Base-by-base conservation (phyloP, 2,797 vertebrate species). In the Macrochelys suwanniensis region DNA sequence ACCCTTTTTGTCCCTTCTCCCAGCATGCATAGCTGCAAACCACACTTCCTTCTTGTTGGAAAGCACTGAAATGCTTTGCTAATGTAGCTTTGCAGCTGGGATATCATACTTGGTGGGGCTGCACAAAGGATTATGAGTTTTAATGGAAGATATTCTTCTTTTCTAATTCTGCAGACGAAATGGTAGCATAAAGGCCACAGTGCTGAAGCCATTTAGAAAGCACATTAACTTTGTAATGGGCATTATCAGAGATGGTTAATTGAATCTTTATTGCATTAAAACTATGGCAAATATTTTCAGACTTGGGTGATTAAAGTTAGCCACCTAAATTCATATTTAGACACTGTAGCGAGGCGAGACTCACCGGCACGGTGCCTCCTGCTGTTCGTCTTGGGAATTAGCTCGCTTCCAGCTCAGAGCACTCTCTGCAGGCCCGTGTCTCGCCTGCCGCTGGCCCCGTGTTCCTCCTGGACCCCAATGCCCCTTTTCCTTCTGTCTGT, bases 81-180 rank as follows among this genome's bases (percentile, higher is more conserved):
- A 54, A 2, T 82, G 88, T 53, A 74, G 74, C 80, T 84, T 37
- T 23, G 19, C 76, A 85, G 91, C 76, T 81, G 7, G 16, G 47
- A 65, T 68, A 71, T 28, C 84, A 89, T 78, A 57, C 42, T 19
- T 11, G 0, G 37, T 87, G 80, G 80, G 33, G 83, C 57, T 3
- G 65, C 76, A 93, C 6, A 50, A 4, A 92, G 90, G 90, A 94
- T 89, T 87, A 50, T 84, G 51, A 84, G 56, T 37, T 96, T 85
- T 77, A 85, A 87, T 91, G 53, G 50, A 83, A 94, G 57, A 74
- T 92, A 37, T 79, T 79, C 80, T 96, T 76, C 25, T 76, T 96
- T 93, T 85, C 85, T 90, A 81, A 90, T 94, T 92, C 89, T 94
- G 91, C 85, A 92, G 89, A 94, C 84, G 92, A 96, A 94, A 97